phyloP scores from a whole-genome alignment of 2,797 vertebrate species.

The Dendrocincla tyrannina region DNA sequence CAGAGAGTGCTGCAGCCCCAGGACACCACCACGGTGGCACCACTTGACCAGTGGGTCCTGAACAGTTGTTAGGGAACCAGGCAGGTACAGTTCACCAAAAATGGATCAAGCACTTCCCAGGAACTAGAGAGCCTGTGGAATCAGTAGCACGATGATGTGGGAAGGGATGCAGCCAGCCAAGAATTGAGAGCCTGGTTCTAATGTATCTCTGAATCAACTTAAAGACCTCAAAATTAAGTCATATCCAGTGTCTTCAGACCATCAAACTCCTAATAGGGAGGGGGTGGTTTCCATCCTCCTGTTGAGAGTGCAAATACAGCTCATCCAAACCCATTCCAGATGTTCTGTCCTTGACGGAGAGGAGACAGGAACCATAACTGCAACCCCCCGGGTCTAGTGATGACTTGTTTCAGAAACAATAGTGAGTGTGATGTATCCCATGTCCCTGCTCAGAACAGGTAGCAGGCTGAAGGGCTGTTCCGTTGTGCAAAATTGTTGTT shows the following conservation, averaged over 20 bases:
- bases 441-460: not conserved
- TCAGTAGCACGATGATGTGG: not conserved
- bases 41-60: rapidly evolving
- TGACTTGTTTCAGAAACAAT: not conserved
- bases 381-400: too few relatives aligned
- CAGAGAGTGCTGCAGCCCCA: not conserved
- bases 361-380: not conserved
- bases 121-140: not conserved
- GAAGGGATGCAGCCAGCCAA: not conserved
- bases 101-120: not conserved
- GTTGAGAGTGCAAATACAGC: not conserved
- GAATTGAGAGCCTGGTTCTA: not conserved
- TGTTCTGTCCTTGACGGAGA: not conserved
- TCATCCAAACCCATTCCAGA: not conserved
- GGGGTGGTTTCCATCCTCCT: not conserved
- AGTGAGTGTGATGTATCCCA: not conserved
- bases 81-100: not conserved
- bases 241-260: not conserved
- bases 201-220: not conserved
- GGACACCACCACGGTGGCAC: not conserved
- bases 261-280: not conserved
- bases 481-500: rapidly evolving
- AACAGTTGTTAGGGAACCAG: not conserved
- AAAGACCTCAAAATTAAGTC: not conserved
- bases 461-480: not conserved